Base-by-base conservation (phyloP, 2,797 vertebrate genomes). In the Rhinella marina region DNA sequence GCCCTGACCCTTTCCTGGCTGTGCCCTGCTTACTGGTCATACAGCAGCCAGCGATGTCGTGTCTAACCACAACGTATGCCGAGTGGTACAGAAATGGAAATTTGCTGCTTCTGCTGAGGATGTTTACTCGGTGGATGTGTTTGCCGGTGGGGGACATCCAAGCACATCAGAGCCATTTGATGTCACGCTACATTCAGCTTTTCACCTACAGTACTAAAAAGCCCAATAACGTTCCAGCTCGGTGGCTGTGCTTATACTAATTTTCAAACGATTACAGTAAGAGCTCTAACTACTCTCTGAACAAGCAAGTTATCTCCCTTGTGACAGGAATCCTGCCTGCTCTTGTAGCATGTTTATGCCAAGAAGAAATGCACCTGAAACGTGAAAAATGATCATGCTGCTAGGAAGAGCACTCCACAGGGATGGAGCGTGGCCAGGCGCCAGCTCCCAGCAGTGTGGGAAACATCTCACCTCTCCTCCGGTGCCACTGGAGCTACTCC, bases 391-490 rank as follows among this genome's bases (percentile, higher is more conserved):
- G n/a, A 82, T 82, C 70, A 48, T 14, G 61, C 48, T 56, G 81
- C 54, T 64, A 82, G 27, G 70, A 83, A 76, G 72, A 84, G 73
- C 48, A 17, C 81, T 78, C 75, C 64, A n/a, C 16, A 79, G 82
- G 84, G 73, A 76, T 12, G 27, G 73, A 64, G 25, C 52, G 56
- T 88, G 87, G 87, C 81, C 64, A 12, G 75, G 16, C 56, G 87
- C 87, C 81, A 88, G 57, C 79, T 62, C 70, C 3, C 80, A 19
- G 14, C 75, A 27, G 75, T 48, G 75, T 84, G 81, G 81, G 59
- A 68, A 76, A 73, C 7, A 59, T 75, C 93, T 94, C 90, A 95
- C 95, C 94, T 95, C 88, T 94, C 92, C 76, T 91, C 90, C 72
- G 87, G 89, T 81, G 93, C 91, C 90, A 92, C 91, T 85, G 92